Conservation (phyloP, 2,113 vertebrate genomes). For the Brienomyrus longianalis region DNA sequence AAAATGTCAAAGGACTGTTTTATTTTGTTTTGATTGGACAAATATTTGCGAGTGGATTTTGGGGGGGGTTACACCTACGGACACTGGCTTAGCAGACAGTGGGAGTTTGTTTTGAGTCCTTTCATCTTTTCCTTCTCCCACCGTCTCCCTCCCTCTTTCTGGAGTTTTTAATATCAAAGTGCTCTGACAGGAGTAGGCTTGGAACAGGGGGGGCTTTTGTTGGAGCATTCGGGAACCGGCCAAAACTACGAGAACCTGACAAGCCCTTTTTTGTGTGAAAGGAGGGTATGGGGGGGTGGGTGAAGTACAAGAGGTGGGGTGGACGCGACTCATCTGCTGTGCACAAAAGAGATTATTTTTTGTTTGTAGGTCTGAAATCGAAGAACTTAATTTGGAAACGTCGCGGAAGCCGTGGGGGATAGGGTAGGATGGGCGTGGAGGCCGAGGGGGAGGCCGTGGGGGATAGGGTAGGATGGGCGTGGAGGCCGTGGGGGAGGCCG, state of each 20-base stretch:
- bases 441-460: neutral
- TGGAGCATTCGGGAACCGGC: conserved; percentile 45
- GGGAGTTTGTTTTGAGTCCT: conserved; percentile 69
- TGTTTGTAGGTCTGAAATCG: conserved; percentile 52
- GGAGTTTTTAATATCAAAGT: conserved; percentile 73
- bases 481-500: too few species aligned
- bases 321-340: conserved; percentile 38
- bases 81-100: conserved; percentile 56
- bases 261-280: conserved; percentile 52
- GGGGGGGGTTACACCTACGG: conserved; percentile 60
- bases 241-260: conserved; percentile 61
- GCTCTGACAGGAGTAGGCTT: conserved; percentile 53
- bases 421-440: neutral
- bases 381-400: conserved; percentile 66
- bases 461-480: too few species aligned
- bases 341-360: conserved; percentile 57
- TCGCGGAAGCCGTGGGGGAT: conserved; percentile 5
- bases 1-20: conserved; percentile 54
- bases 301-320: conserved; percentile 36
- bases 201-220: conserved; percentile 48
- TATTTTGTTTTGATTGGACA: conserved; percentile 66
- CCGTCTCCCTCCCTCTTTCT: conserved; percentile 29
- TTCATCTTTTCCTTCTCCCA: conserved; percentile 52
- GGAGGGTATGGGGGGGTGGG: conserved; percentile 38
- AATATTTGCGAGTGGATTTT: conserved; percentile 67